Base-by-base conservation (phyloP, 2,888 invertebrate genomes). In the Blera fallax region DNA sequence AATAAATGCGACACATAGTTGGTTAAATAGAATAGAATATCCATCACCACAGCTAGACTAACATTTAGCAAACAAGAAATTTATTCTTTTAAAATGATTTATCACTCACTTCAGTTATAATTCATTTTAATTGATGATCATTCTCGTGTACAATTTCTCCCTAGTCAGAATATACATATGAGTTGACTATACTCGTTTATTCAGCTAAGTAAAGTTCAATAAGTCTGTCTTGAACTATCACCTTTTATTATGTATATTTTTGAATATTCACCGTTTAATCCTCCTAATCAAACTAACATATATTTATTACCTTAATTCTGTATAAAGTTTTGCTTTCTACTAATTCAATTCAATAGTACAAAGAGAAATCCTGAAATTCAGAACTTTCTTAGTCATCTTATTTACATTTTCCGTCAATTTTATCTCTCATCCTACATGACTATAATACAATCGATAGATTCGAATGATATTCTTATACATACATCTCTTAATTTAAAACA, bases 301-400 rank as follows among this genome's bases (percentile, higher is more conserved):
- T 14, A 14, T 43, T 27, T 43, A 60, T 58, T 58, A 58, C 18
- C 18, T 37, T 21, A 58, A 16, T 16, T 11, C 18, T 32, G 56
- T 56, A 32, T 58, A 43, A 27, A 60, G 11, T 21, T 37, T 58
- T 34, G 4, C 0, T n/a, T 21, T 34, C 8, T 37, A 18, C 10
- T 62, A 62, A 43, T 24, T 62, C n/a, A 58, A 40, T 34, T 10
- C 8, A 14, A 43, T 43, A 29, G 2, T 32, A 56, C 18, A 70
- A 27, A 70, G 21, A 70, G 21, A 56, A 45, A 70, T 45, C 58
- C 16, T 45, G 14, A 72, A 48, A 72, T 56, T 58, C 24, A 11
- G 34, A 29, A 52, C 8, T 10, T 14, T 27, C 37, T 76, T 50
- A 76, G 56, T 76, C 65, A 65, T 56, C 16, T n/a, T 48, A 45